phyloP scores from a whole-genome alignment of 2,113 vertebrate genomes.

The Naja naja region DNA sequence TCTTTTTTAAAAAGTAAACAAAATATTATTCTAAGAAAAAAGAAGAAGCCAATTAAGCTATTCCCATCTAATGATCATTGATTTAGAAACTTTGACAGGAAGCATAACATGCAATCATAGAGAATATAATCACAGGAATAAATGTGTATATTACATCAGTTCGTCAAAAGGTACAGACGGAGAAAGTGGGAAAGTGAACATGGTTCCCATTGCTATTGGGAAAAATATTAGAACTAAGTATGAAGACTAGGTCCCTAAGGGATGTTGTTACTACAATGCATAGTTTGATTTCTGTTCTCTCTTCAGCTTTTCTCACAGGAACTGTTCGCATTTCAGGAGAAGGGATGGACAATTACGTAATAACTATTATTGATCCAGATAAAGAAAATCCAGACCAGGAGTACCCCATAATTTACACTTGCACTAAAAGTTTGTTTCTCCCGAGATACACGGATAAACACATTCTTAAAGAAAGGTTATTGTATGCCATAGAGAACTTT shows the following conservation, averaged over 20 bases:
- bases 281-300: not conserved
- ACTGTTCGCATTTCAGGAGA: slow-evolving; percentile 47
- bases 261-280: not conserved
- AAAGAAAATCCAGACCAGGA: slow-evolving; percentile 36
- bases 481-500: slow-evolving; percentile 43
- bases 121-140: not conserved
- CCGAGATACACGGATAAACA: slow-evolving; percentile 65
- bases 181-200: not conserved
- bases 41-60: not conserved
- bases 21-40: not conserved
- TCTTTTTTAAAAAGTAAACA: not conserved
- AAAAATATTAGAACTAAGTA: not conserved
- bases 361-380: not conserved
- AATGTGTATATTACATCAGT: not conserved
- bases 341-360: not conserved
- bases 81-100: not conserved
- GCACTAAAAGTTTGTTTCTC: slow-evolving; percentile 25
- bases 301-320: slow-evolving; percentile 65
- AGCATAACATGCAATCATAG: not conserved
- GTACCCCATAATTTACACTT: slow-evolving; percentile 30
- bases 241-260: not conserved
- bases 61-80: not conserved
- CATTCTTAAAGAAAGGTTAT: slow-evolving; percentile 52
- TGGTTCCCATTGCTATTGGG: not conserved
- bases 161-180: not conserved